Evolutionary conservation across 2,888 invertebrate species (phyloP).

Genomic region (Microctonus brassicae): DNA sequence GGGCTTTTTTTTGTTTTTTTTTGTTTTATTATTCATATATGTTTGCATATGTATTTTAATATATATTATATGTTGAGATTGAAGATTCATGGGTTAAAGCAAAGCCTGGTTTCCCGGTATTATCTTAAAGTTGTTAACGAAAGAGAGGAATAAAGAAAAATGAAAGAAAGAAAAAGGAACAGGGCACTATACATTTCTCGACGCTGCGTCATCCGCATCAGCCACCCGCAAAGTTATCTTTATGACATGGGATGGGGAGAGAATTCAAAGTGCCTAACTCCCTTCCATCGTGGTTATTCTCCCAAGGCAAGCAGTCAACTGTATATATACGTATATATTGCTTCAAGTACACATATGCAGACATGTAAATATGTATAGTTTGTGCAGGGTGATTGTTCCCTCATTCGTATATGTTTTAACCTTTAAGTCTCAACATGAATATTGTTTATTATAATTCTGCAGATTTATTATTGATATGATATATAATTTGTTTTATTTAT

Average conservation of each 20-base stretch:
- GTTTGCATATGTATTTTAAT: background rate
- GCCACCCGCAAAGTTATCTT: slow-evolving; percentile 38
- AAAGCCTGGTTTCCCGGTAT: background rate
- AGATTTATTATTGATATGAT: too few relatives aligned
- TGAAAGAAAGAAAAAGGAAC: background rate
- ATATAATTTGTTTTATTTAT: too few relatives aligned
- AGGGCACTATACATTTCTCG: slow-evolving; percentile 33
- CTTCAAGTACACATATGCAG: background rate
- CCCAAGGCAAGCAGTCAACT: background rate
- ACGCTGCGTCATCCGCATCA: slow-evolving; percentile 33
- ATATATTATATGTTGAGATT: background rate
- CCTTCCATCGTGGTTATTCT: background rate
- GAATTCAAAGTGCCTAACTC: background rate
- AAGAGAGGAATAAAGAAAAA: background rate
- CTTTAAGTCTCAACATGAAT: too few relatives aligned
- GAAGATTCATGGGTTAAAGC: background rate
- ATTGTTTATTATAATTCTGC: too few relatives aligned
- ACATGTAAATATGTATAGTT: background rate
- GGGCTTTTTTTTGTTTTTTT: too few relatives aligned
- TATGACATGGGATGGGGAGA: slow-evolving; percentile 24
- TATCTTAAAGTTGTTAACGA: background rate
- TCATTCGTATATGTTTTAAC: background rate
- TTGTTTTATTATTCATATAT: too few relatives aligned
- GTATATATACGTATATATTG: too few relatives aligned
- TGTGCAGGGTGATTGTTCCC: background rate